phyloP scores from a whole-genome alignment of 2,888 invertebrate species.

The Buathra laborator region DNA sequence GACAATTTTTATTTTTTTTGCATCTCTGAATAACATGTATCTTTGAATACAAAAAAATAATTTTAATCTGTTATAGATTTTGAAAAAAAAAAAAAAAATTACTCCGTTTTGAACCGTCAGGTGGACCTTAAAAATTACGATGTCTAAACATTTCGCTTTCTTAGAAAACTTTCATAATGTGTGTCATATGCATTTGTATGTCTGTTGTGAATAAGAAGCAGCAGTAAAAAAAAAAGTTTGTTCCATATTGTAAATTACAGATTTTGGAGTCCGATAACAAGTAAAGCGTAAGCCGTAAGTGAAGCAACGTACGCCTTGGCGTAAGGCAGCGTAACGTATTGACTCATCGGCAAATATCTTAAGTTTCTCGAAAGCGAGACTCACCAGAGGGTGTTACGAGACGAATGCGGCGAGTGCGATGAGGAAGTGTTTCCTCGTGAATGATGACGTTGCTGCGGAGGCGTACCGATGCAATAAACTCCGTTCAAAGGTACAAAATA shows the following conservation, averaged over 20 bases:
- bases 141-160: too few relatives aligned
- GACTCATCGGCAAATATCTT: too few relatives aligned
- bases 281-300: too few relatives aligned
- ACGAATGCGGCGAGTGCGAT: slow-evolving; percentile 70
- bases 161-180: too few relatives aligned
- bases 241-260: neutral
- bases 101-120: too few relatives aligned
- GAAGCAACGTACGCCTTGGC: neutral
- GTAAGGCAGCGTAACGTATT: neutral
- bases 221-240: neutral
- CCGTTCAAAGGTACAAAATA: slow-evolving; percentile 78
- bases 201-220: neutral
- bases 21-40: too few relatives aligned
- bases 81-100: too few relatives aligned
- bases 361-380: slow-evolving; percentile 46
- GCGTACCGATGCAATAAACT: slow-evolving; percentile 72
- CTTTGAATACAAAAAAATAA: too few relatives aligned
- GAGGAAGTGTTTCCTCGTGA: slow-evolving; percentile 70
- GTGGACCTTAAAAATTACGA: too few relatives aligned
- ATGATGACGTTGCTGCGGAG: slow-evolving; percentile 68
- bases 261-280: neutral
- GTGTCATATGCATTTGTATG: neutral
- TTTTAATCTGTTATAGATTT: too few relatives aligned
- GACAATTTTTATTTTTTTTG: too few relatives aligned
- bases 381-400: slow-evolving; percentile 75